A percentile compares a stretch with the other conserved stretches of the same genome.
Evolutionary conservation across 2,888 invertebrate genomes (phyloP).

Genomic region (Eupithecia subfuscata): DNA sequence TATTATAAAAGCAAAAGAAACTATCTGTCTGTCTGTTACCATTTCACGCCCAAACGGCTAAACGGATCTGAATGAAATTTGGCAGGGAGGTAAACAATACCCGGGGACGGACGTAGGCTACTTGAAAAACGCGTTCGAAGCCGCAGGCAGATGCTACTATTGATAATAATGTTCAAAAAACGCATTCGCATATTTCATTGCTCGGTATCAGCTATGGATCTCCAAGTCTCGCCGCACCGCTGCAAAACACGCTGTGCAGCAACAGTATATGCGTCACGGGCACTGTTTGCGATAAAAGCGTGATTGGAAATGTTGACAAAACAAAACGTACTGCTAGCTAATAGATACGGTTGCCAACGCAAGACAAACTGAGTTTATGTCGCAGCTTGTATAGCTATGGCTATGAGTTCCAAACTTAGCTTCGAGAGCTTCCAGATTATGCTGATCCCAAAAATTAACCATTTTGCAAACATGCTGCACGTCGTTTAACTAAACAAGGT

Average conservation of each 20-base stretch:
- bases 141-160: neutral
- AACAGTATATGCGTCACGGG: neutral
- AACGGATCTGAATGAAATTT: too few relatives aligned
- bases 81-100: too few relatives aligned
- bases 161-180: neutral
- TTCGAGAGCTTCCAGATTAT: neutral
- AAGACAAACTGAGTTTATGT: neutral
- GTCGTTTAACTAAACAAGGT: neutral
- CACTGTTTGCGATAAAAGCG: neutral
- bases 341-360: neutral
- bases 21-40: too few relatives aligned
- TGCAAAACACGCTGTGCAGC: neutral
- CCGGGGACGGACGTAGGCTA: too few relatives aligned
- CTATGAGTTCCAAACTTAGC: neutral
- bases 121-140: too few relatives aligned
- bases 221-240: neutral
- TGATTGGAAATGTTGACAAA: neutral
- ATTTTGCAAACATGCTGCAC: neutral
- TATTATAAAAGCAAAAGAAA: too few relatives aligned
- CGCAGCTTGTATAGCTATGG: neutral
- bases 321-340: neutral
- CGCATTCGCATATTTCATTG: neutral
- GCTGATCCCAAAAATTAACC: conserved; percentile 8
- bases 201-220: neutral
- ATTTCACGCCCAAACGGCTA: too few relatives aligned